phyloP scores from a whole-genome alignment of 2,888 invertebrate species.

The Ramazzottius varieornatus region DNA sequence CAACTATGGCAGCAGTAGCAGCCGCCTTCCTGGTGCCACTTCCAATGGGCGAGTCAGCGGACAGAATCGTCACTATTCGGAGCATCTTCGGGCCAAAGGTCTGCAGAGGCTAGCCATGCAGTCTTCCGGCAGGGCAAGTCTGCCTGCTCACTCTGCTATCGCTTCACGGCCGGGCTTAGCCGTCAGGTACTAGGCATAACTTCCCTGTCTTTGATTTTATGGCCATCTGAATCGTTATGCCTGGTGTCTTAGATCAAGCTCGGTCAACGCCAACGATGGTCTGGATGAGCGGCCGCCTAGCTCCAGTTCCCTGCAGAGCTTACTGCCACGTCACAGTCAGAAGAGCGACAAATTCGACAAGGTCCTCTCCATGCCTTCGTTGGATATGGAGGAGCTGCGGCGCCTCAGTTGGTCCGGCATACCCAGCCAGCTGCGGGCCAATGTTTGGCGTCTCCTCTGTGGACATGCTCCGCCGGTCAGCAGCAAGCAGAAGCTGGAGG shows the following conservation, averaged over 20 bases:
- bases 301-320: no score
- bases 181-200: neutral
- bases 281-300: no score
- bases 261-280: no score
- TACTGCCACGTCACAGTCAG: neutral
- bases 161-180: neutral
- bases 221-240: no score
- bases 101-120: neutral
- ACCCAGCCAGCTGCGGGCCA: slow-evolving; percentile 51
- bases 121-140: neutral
- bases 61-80: neutral
- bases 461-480: neutral
- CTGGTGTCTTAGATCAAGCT: no score
- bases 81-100: neutral
- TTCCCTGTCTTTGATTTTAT: no score
- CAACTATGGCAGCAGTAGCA: neutral
- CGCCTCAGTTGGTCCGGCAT: slow-evolving; percentile 63
- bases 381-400: slow-evolving; percentile 15
- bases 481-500: neutral
- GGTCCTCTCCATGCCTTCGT: neutral
- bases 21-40: neutral
- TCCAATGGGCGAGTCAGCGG: neutral
- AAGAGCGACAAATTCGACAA: neutral
- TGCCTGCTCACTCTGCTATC: neutral
- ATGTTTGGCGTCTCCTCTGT: slow-evolving; percentile 37